phyloP scores from a whole-genome alignment of 1,140 invertebrate species.

The Probaryconus sp. region DNA sequence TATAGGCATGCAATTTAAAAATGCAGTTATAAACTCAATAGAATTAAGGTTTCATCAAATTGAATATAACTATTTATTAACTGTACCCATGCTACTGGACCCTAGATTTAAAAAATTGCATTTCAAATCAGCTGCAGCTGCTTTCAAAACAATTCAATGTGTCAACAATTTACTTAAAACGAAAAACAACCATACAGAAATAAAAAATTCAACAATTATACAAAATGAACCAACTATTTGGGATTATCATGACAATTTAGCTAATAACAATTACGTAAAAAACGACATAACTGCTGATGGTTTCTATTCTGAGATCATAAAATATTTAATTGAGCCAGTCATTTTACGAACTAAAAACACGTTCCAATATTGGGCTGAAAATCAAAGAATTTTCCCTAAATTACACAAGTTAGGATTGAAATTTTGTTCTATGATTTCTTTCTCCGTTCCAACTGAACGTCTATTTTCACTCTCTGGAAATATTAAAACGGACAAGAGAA shows the following conservation, averaged over 20 bases:
- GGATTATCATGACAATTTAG: conserved; percentile 6
- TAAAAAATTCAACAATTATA: neutral
- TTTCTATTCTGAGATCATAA: neutral
- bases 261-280: neutral
- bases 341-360: conserved; percentile 3
- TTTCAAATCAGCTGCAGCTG: neutral
- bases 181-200: neutral
- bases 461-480: neutral
- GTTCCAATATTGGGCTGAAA: neutral
- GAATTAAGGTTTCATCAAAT: conserved; percentile 40
- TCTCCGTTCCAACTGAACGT: neutral
- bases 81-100: neutral
- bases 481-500: neutral
- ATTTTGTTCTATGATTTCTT: neutral
- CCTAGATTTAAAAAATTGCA: conserved; percentile 4
- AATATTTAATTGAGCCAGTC: neutral
- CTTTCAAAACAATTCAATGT: neutral
- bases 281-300: neutral
- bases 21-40: conserved; percentile 51
- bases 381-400: neutral
- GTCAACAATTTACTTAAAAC: conserved; percentile 1
- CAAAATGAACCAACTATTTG: neutral
- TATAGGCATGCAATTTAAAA: conserved; percentile 48
- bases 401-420: neutral
- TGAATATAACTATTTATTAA: neutral